Evolutionary conservation across 64 coral and sea anemone species (phyloP).

Genomic region (Orbicella faveolata): DNA sequence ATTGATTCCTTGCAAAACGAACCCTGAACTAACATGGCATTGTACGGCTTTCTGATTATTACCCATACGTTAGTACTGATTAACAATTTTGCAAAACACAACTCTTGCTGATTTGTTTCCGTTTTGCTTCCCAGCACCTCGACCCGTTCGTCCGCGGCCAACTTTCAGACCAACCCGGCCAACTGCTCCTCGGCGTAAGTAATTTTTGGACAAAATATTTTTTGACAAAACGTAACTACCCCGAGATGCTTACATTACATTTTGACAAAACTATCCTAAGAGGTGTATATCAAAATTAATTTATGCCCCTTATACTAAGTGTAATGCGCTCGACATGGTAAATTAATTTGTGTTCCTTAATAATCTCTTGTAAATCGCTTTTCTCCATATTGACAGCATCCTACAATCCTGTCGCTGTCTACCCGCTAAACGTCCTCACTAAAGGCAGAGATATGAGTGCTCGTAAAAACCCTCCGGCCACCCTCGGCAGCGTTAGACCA

Average conservation of each 20-base stretch:
- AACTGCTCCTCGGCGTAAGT: slow-evolving; percentile 15
- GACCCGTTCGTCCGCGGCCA: not conserved
- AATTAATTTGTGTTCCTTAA: too few relatives aligned
- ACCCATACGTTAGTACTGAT: too few relatives aligned
- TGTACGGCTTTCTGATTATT: too few relatives aligned
- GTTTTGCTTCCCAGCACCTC: not conserved
- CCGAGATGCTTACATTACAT: too few relatives aligned
- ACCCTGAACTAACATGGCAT: too few relatives aligned
- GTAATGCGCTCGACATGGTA: not conserved
- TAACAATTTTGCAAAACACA: too few relatives aligned
- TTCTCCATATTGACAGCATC: slow-evolving; percentile 44
- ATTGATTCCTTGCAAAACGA: too few relatives aligned
- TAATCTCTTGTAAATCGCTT: not conserved
- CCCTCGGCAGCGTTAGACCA: slow-evolving; percentile 49
- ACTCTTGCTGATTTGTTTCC: not conserved
- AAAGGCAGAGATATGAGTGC: slow-evolving; percentile 56
- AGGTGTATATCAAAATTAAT: too few relatives aligned
- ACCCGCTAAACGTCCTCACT: slow-evolving; percentile 43
- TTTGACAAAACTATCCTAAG: too few relatives aligned
- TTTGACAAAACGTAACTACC: too few relatives aligned
- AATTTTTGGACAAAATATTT: not conserved
- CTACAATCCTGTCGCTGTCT: slow-evolving; percentile 50
- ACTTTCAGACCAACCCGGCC: not conserved
- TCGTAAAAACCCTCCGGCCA: slow-evolving; percentile 60
- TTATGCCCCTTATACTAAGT: not conserved